These are phyloP conservation scores for Thumatha senex DNA, from an alignment of 2,888 invertebrate species.

Conservation along the genomic window DNA sequence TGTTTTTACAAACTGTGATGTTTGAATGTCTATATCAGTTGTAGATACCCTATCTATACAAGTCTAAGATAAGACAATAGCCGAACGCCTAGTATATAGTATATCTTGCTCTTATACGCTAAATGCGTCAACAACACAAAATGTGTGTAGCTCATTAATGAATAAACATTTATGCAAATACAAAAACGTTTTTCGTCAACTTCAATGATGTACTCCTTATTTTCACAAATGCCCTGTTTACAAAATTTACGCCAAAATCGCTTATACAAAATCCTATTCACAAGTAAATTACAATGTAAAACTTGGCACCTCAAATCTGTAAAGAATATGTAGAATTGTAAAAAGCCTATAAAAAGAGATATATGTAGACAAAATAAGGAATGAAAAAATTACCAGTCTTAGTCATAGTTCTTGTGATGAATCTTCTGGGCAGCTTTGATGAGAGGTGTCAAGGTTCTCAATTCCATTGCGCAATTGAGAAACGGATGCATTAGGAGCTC, in stretches of 20 bases:
- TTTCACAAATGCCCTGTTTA: slow-evolving; percentile 27
- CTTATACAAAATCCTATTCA: slow-evolving; percentile 25
- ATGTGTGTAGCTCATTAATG: slow-evolving; percentile 18
- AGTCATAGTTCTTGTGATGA: slow-evolving; percentile 85
- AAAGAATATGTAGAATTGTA: slow-evolving; percentile 55
- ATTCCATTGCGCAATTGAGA: slow-evolving; percentile 90
- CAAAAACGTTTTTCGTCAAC: slow-evolving; percentile 21
- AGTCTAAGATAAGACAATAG: slow-evolving; percentile 59
- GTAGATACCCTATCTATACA: slow-evolving; percentile 62
- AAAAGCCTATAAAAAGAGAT: slow-evolving; percentile 60
- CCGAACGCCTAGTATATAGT: slow-evolving; percentile 44
- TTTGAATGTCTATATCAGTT: slow-evolving; percentile 60
- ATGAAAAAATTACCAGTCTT: slow-evolving; percentile 56
- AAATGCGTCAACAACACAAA: slow-evolving; percentile 23
- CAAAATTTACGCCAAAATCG: slow-evolving; percentile 17
- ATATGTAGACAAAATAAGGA: slow-evolving; percentile 49
- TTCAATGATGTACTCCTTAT: slow-evolving; percentile 13
- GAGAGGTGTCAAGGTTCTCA: slow-evolving; percentile 92
- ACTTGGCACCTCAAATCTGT: slow-evolving; percentile 56
- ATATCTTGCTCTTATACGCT: slow-evolving; percentile 45
- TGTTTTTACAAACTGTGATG: slow-evolving; percentile 53
- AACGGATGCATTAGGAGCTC: slow-evolving; percentile 92
- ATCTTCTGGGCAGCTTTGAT: slow-evolving; percentile 96
- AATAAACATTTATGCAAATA: slow-evolving; percentile 29
- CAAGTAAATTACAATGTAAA: slow-evolving; percentile 34